Conservation (phyloP, 37 sponge, comb jelly and placozoan species). For the Ephydatia muelleri region DNA sequence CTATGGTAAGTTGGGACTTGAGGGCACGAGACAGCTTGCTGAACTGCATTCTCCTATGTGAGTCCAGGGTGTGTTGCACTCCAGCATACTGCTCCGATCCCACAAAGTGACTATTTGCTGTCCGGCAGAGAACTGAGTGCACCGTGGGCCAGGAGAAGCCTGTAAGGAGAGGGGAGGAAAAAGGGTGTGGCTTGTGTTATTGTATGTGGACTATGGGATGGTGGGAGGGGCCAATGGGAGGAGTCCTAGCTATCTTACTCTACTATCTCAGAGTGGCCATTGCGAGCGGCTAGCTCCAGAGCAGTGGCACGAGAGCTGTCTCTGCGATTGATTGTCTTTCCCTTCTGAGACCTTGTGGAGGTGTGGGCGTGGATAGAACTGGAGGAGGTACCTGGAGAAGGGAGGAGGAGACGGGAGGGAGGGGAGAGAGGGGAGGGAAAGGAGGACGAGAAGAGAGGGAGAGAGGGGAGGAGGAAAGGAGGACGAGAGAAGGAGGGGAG, state of each 20-base stretch:
- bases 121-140: slow-evolving; percentile 67
- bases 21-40: not conserved
- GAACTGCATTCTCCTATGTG: slow-evolving; percentile 21
- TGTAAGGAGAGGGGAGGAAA: not conserved
- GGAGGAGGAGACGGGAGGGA: not conserved
- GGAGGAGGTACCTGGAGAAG: not conserved
- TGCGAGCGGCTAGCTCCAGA: slow-evolving; percentile 29
- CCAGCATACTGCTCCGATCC: slow-evolving; percentile 3
- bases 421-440: too few species aligned
- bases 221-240: not conserved
- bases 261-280: slow-evolving; percentile 23
- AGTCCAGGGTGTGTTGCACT: slow-evolving; percentile 62
- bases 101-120: slow-evolving; percentile 22
- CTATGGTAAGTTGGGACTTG: not conserved
- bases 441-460: too few species aligned
- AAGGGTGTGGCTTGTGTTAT: not conserved
- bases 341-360: not conserved
- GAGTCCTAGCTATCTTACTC: not conserved
- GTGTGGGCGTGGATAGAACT: not conserved
- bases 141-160: slow-evolving; percentile 54
- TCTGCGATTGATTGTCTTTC: slow-evolving; percentile 6
- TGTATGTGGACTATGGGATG: not conserved
- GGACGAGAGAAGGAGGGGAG: not conserved
- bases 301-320: slow-evolving; percentile 1
- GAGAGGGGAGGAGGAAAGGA: not conserved